A percentile compares a stretch with the other conserved stretches of the same genome.
phyloP scores from a whole-genome alignment of 1,140 invertebrate species.

The Mizuhopecten yessoensis region DNA sequence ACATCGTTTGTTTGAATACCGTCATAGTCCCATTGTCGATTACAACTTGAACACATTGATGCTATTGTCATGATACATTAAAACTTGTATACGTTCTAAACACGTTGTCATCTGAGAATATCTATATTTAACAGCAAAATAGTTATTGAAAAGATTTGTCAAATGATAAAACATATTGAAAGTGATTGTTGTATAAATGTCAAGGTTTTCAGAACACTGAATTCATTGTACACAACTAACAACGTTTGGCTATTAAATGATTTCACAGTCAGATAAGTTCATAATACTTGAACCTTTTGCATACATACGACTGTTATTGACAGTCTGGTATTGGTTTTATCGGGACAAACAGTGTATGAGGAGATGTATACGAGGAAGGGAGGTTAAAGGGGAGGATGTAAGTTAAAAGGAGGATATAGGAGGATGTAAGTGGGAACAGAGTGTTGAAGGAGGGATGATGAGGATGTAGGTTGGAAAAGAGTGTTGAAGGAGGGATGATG shows the following conservation, averaged over 20 bases:
- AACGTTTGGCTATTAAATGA: not conserved
- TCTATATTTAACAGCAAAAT: not conserved
- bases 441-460: too few relatives aligned
- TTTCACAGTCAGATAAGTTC: not conserved
- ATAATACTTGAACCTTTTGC: not conserved
- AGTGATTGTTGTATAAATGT: not conserved
- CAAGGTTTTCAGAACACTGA: not conserved
- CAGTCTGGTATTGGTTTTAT: not conserved
- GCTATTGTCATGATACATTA: not conserved
- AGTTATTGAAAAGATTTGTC: not conserved
- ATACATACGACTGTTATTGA: not conserved
- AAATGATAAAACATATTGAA: constrained; percentile 15
- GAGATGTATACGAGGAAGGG: too few relatives aligned
- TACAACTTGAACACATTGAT: not conserved
- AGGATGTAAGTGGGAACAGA: too few relatives aligned
- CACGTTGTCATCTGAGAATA: not conserved
- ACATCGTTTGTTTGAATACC: too few relatives aligned
- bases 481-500: too few relatives aligned
- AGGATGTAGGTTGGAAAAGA: too few relatives aligned
- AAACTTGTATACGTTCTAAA: not conserved
- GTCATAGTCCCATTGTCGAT: too few relatives aligned
- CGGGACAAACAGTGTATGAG: not conserved
- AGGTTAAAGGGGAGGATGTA: too few relatives aligned
- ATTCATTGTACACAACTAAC: not conserved
- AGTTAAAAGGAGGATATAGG: too few relatives aligned